Base-by-base conservation (phyloP, 1,140 invertebrate genomes). In the Drosophila mayri region DNA sequence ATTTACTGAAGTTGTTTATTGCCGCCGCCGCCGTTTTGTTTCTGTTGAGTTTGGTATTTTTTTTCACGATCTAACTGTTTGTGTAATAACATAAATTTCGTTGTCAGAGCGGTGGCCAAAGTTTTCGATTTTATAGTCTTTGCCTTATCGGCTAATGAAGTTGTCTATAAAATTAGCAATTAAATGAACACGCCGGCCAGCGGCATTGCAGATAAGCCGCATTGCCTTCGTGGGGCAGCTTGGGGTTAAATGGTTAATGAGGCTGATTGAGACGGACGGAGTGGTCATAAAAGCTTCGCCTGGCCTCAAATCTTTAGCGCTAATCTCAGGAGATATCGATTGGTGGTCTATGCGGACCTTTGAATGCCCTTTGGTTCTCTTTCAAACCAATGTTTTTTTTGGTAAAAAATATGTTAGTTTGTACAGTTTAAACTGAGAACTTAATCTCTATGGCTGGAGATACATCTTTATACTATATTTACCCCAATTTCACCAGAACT, bases 121-220 rank as follows among this genome's bases (percentile, higher is more conserved):
- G 41, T 62, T 75, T 82, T 68, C 63, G 71, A 68, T 83, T 86
- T 85, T 85, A 86, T 86, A 55, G 81, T 70, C 76, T 62, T 18
- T 16, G 50, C 25, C 83, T 83, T 87, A 86, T 86, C 83, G 76
- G 11, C 41, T 88, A 88, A 88, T 84, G 84, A 88, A 88, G 84
- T 78, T 75, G 84, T 81, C 84, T 90, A 90, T 84, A 90, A 90
- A 88, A 90, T 88, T 78, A 62, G 74, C 84, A 88, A 88, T 90
- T 88, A 88, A 90, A 90, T 76, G 84, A 71, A 74, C 84, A 79
- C 83, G 79, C 65, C 28, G 72, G 32, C 18, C 60, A 35, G 68
- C 43, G 25, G 50, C 77, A 77, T 20, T 47, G 59, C 47, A 81
- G 82, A 81, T 84, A 85, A 81, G 73, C 43, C 49, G 12, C 43